phyloP scores from a whole-genome alignment of 2,888 invertebrate species.

The Phalera bucephala region DNA sequence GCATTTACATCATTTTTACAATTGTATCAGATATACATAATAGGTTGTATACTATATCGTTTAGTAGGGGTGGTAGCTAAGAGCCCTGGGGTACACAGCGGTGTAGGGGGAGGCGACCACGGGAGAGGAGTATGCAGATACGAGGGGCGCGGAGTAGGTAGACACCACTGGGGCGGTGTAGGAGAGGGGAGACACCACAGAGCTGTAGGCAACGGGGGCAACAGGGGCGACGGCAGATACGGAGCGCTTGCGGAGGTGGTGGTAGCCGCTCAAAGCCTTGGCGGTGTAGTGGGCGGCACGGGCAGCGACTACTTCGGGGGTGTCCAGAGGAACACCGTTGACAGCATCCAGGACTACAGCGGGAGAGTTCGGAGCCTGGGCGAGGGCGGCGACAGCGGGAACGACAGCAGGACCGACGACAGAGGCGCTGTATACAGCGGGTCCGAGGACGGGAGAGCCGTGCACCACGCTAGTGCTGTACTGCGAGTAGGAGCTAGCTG shows the following conservation, averaged over 20 bases:
- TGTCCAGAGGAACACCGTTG: conserved; percentile 74
- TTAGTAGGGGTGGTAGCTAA: conserved; percentile 65
- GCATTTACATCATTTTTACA: background rate
- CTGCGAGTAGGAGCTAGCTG: conserved; percentile 45
- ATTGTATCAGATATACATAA: background rate
- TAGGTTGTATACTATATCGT: conserved; percentile 1
- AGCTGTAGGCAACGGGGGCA: conserved; percentile 39
- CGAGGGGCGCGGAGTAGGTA: conserved; percentile 39
- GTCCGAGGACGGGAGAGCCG: conserved; percentile 34
- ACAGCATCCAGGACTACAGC: conserved; percentile 70
- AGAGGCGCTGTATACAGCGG: conserved; percentile 33
- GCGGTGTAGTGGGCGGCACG: conserved; percentile 73
- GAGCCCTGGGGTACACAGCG: conserved; percentile 51
- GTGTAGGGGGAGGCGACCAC: conserved; percentile 25
- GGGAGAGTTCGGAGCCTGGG: conserved; percentile 67
- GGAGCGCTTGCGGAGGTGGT: conserved; percentile 69
- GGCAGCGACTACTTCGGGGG: conserved; percentile 75
- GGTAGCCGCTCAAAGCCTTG: conserved; percentile 63
- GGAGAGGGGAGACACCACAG: conserved; percentile 34
- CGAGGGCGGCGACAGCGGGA: conserved; percentile 33
- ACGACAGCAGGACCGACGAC: conserved; percentile 29
- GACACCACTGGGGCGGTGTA: conserved; percentile 38
- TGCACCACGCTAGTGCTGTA: conserved; percentile 47
- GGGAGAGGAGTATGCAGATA: conserved; percentile 39
- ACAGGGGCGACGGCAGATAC: conserved; percentile 37